A percentile compares a stretch with the other conserved stretches of the same genome.
Conservation (phyloP, 2,888 invertebrate genomes). For the Pristionchus japonicus region DNA sequence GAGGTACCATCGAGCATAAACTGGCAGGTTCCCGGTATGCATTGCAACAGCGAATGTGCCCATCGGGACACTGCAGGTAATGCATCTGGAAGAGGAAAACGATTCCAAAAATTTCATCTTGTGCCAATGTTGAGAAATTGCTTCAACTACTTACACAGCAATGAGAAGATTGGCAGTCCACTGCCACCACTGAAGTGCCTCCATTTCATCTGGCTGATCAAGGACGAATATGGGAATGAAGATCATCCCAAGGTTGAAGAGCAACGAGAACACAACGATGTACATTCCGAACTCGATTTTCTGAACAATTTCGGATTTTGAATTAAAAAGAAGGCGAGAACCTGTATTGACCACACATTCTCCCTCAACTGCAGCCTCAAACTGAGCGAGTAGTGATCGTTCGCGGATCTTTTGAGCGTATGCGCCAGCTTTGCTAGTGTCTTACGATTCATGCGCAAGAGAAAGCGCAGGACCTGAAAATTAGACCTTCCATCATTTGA, state of each 20-base stretch:
- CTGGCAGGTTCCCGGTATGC: neutral
- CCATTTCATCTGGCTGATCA: neutral
- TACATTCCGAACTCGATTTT: conserved; percentile 15
- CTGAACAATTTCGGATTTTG: neutral
- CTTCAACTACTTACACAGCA: neutral
- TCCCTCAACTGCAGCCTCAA: neutral
- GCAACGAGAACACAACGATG: neutral
- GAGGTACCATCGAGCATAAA: neutral
- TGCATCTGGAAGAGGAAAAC: neutral
- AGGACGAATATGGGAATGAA: neutral
- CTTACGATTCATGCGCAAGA: neutral
- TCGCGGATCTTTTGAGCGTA: neutral
- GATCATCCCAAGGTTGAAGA: neutral
- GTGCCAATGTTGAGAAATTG: neutral
- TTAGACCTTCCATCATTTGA: neutral
- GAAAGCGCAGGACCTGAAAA: neutral
- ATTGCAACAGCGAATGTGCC: neutral
- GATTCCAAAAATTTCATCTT: no score
- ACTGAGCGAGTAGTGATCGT: neutral
- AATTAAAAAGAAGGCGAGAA: neutral
- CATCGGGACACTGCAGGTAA: neutral
- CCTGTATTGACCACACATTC: neutral
- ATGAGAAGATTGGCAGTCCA: neutral
- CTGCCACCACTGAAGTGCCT: neutral
- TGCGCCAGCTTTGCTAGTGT: neutral